Conservation (phyloP, 1,140 invertebrate genomes). For the Caligus rogercresseyi region DNA sequence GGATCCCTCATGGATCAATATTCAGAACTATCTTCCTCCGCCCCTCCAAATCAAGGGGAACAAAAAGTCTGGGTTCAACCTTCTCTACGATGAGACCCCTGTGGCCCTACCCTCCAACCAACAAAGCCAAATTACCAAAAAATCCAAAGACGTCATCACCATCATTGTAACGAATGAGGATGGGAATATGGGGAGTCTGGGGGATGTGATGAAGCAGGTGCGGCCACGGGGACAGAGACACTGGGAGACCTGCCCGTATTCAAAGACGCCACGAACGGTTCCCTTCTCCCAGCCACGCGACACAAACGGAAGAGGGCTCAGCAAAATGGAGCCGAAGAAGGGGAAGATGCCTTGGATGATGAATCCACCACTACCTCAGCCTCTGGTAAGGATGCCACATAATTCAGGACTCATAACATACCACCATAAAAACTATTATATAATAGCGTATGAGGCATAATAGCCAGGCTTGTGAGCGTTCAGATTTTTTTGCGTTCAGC, state of each 20-base stretch:
- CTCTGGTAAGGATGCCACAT: too few species aligned
- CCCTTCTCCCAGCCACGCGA: neutral
- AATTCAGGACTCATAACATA: too few species aligned
- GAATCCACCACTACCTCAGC: neutral
- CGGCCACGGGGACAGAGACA: too few species aligned
- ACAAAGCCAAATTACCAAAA: neutral
- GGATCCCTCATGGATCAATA: constrained; percentile 46
- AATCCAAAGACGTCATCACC: too few species aligned
- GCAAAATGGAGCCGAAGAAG: neutral
- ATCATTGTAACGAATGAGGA: too few species aligned
- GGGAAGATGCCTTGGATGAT: neutral
- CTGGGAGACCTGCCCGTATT: neutral
- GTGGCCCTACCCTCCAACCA: neutral
- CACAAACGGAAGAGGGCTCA: neutral
- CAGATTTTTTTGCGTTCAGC: too few species aligned
- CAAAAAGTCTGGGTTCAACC: constrained; percentile 4
- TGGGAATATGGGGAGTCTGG: too few species aligned
- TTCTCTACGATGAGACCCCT: neutral
- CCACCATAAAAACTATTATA: too few species aligned
- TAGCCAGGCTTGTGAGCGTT: too few species aligned
- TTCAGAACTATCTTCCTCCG: constrained; percentile 40
- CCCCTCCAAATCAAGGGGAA: constrained; percentile 7
- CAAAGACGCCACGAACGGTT: neutral
- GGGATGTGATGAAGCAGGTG: too few species aligned
- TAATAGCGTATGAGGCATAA: too few species aligned